These are phyloP conservation scores for Seira sanloemensis DNA, from an alignment of 2,888 invertebrate species.

Conservation along the genomic window DNA sequence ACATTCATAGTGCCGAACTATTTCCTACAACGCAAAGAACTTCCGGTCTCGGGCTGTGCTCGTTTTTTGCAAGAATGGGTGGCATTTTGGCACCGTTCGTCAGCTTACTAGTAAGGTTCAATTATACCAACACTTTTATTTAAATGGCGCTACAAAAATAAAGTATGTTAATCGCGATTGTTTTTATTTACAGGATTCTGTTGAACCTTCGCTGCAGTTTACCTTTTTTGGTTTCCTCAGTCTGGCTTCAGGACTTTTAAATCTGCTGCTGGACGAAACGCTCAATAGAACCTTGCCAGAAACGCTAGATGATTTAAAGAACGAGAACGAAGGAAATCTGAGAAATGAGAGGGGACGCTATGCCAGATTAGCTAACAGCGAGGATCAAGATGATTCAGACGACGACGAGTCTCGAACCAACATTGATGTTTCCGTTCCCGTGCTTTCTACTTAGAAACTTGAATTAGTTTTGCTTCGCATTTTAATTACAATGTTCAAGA, in stretches of 20 bases:
- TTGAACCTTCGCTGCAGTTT: conserved; percentile 61
- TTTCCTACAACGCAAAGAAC: conserved; percentile 76
- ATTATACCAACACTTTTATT: neutral
- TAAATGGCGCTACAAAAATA: neutral
- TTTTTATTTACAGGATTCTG: conserved; percentile 42
- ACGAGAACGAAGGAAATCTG: conserved; percentile 38
- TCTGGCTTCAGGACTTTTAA: conserved; percentile 72
- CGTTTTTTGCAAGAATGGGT: conserved; percentile 74
- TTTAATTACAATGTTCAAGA: neutral
- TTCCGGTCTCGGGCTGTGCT: conserved; percentile 74
- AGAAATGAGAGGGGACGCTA: conserved; percentile 66
- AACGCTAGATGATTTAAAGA: conserved; percentile 73
- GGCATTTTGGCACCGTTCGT: conserved; percentile 74
- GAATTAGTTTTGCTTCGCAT: too few relatives aligned
- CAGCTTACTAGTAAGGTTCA: conserved; percentile 69
- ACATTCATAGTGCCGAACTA: conserved; percentile 77
- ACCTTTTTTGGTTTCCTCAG: conserved; percentile 70
- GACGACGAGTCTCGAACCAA: conserved; percentile 42
- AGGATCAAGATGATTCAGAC: conserved; percentile 54
- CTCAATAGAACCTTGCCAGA: conserved; percentile 73
- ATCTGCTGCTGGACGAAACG: conserved; percentile 73
- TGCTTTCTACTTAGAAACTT: conserved; percentile 17
- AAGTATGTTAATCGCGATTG: neutral
- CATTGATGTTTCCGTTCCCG: conserved; percentile 41
- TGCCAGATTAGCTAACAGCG: conserved; percentile 57